Evolutionary conservation across 2,888 invertebrate genomes (phyloP).

Genomic region (Drosophila longiperda): DNA sequence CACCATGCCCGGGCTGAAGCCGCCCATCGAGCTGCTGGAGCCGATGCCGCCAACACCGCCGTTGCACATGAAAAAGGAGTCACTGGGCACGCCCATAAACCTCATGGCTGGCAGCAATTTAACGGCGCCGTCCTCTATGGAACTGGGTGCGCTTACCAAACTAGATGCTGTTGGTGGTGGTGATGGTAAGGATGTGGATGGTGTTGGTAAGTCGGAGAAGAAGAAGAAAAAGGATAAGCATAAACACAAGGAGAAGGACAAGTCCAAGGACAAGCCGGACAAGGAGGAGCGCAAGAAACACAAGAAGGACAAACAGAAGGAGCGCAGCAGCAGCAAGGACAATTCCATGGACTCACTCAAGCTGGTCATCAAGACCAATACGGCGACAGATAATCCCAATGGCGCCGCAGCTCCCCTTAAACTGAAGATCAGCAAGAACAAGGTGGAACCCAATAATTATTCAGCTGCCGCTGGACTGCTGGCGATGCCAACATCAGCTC

Average conservation of each 20-base stretch:
- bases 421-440: constrained; percentile 92
- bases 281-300: constrained; percentile 90
- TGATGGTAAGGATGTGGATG: constrained; percentile 55
- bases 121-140: constrained; percentile 32
- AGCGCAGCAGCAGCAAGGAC: constrained; percentile 67
- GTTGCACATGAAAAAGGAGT: constrained; percentile 55
- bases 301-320: constrained; percentile 87
- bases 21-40: constrained; percentile 82
- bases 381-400: constrained; percentile 82
- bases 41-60: constrained; percentile 61
- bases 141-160: constrained; percentile 61
- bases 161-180: constrained; percentile 6
- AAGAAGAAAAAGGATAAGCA: constrained; percentile 92
- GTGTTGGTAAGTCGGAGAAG: constrained; percentile 80
- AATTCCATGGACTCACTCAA: constrained; percentile 84
- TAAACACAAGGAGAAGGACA: constrained; percentile 92
- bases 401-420: constrained; percentile 86
- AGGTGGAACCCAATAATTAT: constrained; percentile 86
- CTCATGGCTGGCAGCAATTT: constrained; percentile 10
- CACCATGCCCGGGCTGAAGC: constrained; percentile 77
- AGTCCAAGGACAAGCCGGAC: constrained; percentile 88
- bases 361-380: constrained; percentile 92
- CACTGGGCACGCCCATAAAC: constrained; percentile 29
- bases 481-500: constrained; percentile 15
- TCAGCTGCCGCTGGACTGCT: constrained; percentile 44